Conservation (phyloP, 2,113 vertebrate genomes). For the Callipepla squamata region DNA sequence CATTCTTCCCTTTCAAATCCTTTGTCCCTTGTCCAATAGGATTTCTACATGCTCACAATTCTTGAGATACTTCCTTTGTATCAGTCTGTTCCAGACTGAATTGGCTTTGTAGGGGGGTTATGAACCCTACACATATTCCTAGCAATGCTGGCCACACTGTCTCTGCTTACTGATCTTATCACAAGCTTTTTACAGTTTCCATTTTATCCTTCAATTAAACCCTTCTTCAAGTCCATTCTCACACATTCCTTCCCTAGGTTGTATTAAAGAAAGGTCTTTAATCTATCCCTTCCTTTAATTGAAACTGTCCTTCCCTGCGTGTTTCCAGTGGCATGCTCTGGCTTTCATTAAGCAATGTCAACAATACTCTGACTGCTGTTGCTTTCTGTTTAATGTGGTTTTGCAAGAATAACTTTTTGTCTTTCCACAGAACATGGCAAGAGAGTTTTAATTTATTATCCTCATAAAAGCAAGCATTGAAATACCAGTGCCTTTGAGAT, state of each 20-base stretch:
- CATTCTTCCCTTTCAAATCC: not conserved
- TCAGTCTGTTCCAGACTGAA: not conserved
- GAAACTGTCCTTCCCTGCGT: constrained; percentile 15
- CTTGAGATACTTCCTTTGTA: constrained; percentile 13
- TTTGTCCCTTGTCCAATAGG: not conserved
- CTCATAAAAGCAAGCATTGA: not conserved
- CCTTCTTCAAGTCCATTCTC: constrained; percentile 46
- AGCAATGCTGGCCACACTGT: not conserved
- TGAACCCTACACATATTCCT: not conserved
- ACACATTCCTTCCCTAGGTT: constrained; percentile 23
- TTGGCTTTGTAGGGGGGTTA: not conserved
- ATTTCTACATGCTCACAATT: constrained; percentile 30
- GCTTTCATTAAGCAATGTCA: constrained; percentile 69
- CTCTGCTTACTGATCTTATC: constrained; percentile 37
- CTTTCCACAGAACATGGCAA: constrained; percentile 34
- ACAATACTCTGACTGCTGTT: not conserved
- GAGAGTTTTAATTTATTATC: constrained; percentile 44
- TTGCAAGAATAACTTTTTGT: constrained; percentile 45
- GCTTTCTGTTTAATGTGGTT: constrained; percentile 57
- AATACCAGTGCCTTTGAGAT: not conserved
- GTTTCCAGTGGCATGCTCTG: constrained; percentile 44
- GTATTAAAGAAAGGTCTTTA: constrained; percentile 50
- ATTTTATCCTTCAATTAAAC: constrained; percentile 59
- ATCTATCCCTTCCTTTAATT: constrained; percentile 60
- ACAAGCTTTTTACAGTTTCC: constrained; percentile 7